Percentiles rank a stretch among this genome's conserved stretches.
phyloP scores from a whole-genome alignment of 1,140 invertebrate species.

The Ectropis grisescens region DNA sequence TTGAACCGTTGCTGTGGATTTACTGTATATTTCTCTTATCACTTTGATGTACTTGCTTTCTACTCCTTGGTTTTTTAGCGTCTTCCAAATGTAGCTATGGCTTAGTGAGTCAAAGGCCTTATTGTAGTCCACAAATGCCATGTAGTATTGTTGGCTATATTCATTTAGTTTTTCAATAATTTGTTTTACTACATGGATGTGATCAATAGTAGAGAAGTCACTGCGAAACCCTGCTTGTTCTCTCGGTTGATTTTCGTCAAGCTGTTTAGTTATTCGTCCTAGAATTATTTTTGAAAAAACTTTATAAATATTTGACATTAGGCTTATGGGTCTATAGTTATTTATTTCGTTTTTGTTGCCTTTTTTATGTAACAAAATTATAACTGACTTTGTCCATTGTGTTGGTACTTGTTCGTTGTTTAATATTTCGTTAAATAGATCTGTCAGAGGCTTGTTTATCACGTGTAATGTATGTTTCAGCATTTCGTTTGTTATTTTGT shows the following conservation, averaged over 20 bases:
- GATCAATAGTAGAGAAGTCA: too few relatives aligned
- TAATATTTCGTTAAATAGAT: conserved; percentile 11
- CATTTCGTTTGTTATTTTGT: conserved; percentile 10
- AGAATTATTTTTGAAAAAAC: conserved; percentile 11
- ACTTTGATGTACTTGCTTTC: too few relatives aligned
- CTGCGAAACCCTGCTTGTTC: conserved; percentile 10
- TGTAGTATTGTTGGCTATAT: too few relatives aligned
- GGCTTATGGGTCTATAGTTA: conserved; percentile 10
- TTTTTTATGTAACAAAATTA: conserved; percentile 8
- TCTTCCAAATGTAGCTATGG: too few relatives aligned
- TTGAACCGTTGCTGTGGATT: too few relatives aligned
- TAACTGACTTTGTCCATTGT: conserved; percentile 13
- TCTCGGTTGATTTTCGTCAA: conserved; percentile 8
- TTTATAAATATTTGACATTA: conserved; percentile 12
- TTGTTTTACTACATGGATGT: too few relatives aligned
- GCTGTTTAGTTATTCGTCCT: conserved; percentile 6
- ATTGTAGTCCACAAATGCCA: too few relatives aligned
- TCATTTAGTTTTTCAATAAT: too few relatives aligned
- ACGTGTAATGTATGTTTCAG: conserved; percentile 6
- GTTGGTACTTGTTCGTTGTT: conserved; percentile 3
- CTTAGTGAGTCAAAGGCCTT: too few relatives aligned
- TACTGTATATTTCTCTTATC: too few relatives aligned
- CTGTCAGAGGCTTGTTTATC: conserved; percentile 3
- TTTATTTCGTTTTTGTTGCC: conserved; percentile 11
- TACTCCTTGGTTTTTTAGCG: too few relatives aligned